Percentiles rank a stretch among this genome's conserved stretches.
phyloP scores from a whole-genome alignment of 2,113 vertebrate species.

The Urocynchramus pylzowi region DNA sequence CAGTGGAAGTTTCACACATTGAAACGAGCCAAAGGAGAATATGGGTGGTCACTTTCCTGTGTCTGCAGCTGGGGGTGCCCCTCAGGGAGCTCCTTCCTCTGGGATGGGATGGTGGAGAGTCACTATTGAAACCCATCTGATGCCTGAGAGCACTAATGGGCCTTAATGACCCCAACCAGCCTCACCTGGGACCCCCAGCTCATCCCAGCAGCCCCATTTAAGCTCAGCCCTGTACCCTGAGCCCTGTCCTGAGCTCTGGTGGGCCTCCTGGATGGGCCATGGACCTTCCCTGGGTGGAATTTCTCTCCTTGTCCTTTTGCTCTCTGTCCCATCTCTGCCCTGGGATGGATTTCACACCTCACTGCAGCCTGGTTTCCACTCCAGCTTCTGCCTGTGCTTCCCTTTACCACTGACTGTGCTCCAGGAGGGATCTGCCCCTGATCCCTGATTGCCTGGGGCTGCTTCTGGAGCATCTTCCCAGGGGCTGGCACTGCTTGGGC shows the following conservation, averaged over 20 bases:
- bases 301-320: neutral
- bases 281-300: accelerated
- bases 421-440: neutral
- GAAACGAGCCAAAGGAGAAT: neutral
- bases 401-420: neutral
- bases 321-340: neutral
- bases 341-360: neutral
- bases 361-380: neutral
- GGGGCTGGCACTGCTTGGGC: neutral
- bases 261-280: accelerated
- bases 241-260: accelerated
- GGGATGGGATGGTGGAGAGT: neutral
- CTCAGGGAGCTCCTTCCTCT: neutral
- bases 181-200: neutral
- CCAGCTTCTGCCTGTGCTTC: neutral
- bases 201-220: neutral
- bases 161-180: neutral
- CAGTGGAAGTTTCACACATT: accelerated
- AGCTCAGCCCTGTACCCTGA: neutral
- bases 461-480: neutral
- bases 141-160: neutral
- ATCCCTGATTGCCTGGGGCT: neutral
- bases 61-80: neutral
- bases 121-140: accelerated
- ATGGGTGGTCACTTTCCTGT: neutral